Evolutionary conservation across 2,797 vertebrate genomes (phyloP).

Genomic region (Pteronotus mesoamericanus): DNA sequence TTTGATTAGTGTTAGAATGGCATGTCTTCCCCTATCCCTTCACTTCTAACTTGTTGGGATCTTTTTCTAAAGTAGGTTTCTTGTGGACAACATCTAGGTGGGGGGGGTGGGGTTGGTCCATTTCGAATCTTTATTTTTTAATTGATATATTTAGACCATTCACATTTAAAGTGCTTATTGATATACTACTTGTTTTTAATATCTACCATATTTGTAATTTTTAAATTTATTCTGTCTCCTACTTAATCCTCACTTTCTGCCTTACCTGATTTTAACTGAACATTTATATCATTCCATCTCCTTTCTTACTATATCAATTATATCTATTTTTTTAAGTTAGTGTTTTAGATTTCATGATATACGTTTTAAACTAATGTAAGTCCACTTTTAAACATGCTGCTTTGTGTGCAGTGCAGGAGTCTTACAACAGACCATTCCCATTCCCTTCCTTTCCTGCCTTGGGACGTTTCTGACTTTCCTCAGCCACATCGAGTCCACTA

Average conservation of each 20-base stretch:
- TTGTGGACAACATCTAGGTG: neutral
- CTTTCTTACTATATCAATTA: neutral
- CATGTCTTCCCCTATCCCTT: neutral
- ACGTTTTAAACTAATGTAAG: neutral
- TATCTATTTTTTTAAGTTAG: neutral
- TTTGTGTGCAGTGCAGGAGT: accelerated
- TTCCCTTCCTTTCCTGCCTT: neutral
- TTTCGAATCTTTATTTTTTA: neutral
- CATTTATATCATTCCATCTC: neutral
- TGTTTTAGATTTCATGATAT: neutral
- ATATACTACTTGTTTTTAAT: neutral
- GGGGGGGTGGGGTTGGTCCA: too few relatives aligned
- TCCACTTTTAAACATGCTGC: neutral
- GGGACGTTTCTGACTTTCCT: neutral
- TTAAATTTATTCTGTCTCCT: neutral
- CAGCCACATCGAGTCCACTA: neutral
- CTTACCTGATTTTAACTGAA: neutral
- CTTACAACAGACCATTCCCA: neutral
- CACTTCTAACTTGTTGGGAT: neutral
- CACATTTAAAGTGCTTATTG: too few relatives aligned
- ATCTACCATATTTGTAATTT: neutral
- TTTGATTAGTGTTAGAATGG: neutral
- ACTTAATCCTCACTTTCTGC: neutral
- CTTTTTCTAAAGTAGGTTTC: neutral
- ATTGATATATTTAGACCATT: too few relatives aligned